Conservation (phyloP, 2,113 vertebrate species). For the Platysternon megacephalum region DNA sequence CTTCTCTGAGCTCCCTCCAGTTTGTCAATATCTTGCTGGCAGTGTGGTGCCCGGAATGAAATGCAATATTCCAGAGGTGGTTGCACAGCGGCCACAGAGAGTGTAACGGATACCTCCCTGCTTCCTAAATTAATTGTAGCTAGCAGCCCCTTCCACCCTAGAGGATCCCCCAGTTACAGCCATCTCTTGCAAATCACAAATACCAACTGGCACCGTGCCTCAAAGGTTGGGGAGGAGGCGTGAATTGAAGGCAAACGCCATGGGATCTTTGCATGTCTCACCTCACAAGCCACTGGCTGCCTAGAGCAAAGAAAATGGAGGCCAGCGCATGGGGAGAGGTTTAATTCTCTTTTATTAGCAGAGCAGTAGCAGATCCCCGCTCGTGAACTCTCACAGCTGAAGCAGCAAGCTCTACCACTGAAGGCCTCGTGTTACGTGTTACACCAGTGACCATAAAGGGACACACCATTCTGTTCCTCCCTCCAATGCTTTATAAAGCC, state of each 20-base stretch:
- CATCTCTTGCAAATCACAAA: background rate
- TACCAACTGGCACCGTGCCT: background rate
- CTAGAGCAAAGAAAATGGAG: background rate
- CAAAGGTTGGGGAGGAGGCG: background rate
- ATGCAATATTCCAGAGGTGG: rapidly evolving
- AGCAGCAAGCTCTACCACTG: background rate
- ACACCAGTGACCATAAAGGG: background rate
- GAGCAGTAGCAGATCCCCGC: background rate
- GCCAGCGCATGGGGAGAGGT: background rate
- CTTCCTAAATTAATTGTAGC: background rate
- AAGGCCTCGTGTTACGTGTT: background rate
- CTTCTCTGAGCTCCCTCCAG: background rate
- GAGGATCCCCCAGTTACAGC: background rate
- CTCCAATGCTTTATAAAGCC: background rate
- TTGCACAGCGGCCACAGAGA: background rate
- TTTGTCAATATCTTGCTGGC: background rate
- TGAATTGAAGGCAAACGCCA: background rate
- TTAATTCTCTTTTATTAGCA: background rate
- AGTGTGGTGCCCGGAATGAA: background rate
- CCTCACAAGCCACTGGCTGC: background rate
- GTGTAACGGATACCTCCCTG: background rate
- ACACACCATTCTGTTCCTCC: background rate
- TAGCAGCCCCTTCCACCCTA: background rate
- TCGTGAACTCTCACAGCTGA: background rate
- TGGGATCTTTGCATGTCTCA: background rate